Conservation (phyloP, 2,113 vertebrate genomes). For the Anthoscopus minutus region DNA sequence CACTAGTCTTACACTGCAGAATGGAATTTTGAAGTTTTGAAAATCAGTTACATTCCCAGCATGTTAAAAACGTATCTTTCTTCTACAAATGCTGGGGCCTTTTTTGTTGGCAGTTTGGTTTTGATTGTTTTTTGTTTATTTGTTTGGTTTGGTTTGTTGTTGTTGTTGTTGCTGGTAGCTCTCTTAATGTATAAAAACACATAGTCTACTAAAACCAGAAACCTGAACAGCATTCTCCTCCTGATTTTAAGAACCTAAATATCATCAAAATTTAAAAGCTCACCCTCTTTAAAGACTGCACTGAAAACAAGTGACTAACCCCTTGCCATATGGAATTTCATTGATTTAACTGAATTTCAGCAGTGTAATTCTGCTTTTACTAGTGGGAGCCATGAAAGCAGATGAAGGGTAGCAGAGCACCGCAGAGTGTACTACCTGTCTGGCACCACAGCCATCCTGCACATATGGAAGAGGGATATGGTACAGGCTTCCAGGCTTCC, state of each 20-base stretch:
- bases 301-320: background rate
- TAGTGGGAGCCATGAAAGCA: slow-evolving; percentile 39
- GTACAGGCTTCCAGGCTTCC: background rate
- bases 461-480: background rate
- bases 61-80: background rate
- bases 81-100: accelerated
- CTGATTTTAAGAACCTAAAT: background rate
- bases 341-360: background rate
- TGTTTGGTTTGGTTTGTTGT: background rate
- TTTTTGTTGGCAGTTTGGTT: background rate
- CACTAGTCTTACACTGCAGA: background rate
- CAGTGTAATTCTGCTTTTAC: background rate
- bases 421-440: slow-evolving; percentile 35
- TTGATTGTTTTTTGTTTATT: background rate
- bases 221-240: background rate
- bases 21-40: background rate
- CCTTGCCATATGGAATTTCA: slow-evolving; percentile 4
- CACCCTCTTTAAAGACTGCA: background rate
- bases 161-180: background rate
- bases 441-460: background rate
- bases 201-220: background rate
- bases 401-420: slow-evolving; percentile 37
- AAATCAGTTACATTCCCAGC: background rate
- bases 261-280: background rate
- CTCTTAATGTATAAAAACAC: background rate